These are phyloP conservation scores for Eclectus roratus DNA, from an alignment of 2,113 vertebrate species.

Conservation along the genomic window DNA sequence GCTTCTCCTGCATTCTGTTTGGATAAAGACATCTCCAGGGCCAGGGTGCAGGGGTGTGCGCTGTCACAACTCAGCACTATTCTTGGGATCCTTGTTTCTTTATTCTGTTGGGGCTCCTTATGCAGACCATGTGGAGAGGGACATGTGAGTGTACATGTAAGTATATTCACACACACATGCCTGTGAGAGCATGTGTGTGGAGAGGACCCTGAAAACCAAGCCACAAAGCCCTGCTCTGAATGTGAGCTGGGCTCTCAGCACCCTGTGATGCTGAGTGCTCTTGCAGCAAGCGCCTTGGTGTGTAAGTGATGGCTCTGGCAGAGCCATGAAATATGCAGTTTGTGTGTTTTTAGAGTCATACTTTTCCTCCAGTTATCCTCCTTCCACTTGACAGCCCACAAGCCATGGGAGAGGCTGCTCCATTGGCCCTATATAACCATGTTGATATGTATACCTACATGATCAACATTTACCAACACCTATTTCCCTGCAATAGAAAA, in stretches of 20 bases:
- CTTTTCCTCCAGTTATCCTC: background rate
- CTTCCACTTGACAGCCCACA: background rate
- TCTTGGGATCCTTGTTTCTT: background rate
- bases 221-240: background rate
- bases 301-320: background rate
- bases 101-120: accelerated
- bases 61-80: background rate
- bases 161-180: accelerated
- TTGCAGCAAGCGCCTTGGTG: accelerated
- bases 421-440: background rate
- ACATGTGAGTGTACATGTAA: accelerated
- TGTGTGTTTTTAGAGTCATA: background rate
- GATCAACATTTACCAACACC: background rate
- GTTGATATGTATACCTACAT: background rate
- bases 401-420: background rate
- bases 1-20: background rate
- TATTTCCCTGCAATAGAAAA: background rate
- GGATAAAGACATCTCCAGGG: background rate
- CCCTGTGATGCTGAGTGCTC: background rate
- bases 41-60: accelerated
- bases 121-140: accelerated
- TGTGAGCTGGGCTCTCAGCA: background rate
- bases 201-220: background rate
- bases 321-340: background rate
- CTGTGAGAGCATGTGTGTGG: background rate